Evolutionary conservation across 2,888 invertebrate species (phyloP), one percentile per base, ranked within the genome.

Genomic region (Pediacus dermestoides): DNA sequence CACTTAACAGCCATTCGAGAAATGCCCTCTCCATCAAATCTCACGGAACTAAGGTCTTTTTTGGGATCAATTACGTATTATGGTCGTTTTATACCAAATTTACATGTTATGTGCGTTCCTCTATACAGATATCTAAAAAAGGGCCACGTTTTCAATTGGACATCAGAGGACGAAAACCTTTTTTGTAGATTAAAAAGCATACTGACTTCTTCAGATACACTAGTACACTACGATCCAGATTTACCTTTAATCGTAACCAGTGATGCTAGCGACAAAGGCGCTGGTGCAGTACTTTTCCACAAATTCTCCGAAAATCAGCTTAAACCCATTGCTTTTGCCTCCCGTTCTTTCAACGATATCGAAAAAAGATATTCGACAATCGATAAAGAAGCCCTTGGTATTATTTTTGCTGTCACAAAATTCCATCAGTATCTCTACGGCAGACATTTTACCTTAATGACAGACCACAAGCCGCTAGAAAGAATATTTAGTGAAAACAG

Each of bases 31-130:
- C 34, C 45, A 2, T 30, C 12, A 22, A 48, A 45, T 26, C 30
- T 18, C 9, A 39, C 26, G 4, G 26, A 45, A 36, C 34, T 49
- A 12, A 11, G 37, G 16, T 49, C 38, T n/a, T 48, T 44, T 22
- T 33, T 46, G 9, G 44, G 46, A 10, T 35, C 41, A 2, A 34
- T 48, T 6, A 44, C 37, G 2, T 48, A 44, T 26, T 46, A 49
- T 18, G 34, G 42, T 8, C 16, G 36, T 15, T 43, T 43, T 15
- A 39, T 42, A 21, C 14, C 38, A 23, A 41, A 46, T 25, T 13
- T 43, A 32, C 43, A 43, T 32, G 35, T 40, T 3, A 37, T 26
- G 4, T 48, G 43, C 22, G 16, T 26, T 12, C 46, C 44, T 16
- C 16, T 50, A 40, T 30, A 50, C 27, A 30, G 37, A 22, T 31